Base-by-base conservation (phyloP, 2,888 invertebrate species). In the Leucophora obtusa region DNA sequence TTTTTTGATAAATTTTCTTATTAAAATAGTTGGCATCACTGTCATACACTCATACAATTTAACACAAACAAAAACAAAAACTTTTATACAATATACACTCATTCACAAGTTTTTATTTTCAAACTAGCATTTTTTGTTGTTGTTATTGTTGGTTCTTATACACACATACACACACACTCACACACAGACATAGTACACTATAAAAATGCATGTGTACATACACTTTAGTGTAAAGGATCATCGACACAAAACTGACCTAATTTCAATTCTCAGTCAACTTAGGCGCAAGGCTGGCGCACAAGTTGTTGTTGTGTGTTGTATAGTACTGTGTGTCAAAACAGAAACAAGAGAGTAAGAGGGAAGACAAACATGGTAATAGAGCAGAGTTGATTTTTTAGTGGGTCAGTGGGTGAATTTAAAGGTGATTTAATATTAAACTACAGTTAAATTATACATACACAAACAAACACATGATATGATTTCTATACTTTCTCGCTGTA, bases 181-280 rank as follows among this genome's bases (percentile, higher is more conserved):
- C 43, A 75, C 15, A 54, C 15, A 65, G 18, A 65, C 33, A 58
- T 51, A 70, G 54, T 24, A 17, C 15, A 51, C 24, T 53, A 75
- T 60, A 69, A 47, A 81, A 70, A 21, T 73, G 72, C 78, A 78
- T 56, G 38, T 82, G 21, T 74, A 68, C 73, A 85, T 69, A 72
- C 24, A 73, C 73, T 77, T 77, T 54, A 84, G 83, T 84, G 83
- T 85, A 88, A 89, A 88, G 89, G 89, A 90, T 89, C 89, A 90
- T 89, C 89, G 90, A 89, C 90, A 90, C 89, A 89, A 86, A 88
- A 88, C 88, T 90, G 90, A 89, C 90, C 90, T 89, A 90, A 89
- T 89, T 90, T 89, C 86, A 84, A 53, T 77, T 81, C 84, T 84
- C 87, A 85, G 86, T 87, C 85, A 87, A 86, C 86, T 86, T 87